A percentile compares a stretch with the other conserved stretches of the same genome.
Evolutionary conservation across 2,113 vertebrate genomes (phyloP).

Genomic region (Cygnus atratus): DNA sequence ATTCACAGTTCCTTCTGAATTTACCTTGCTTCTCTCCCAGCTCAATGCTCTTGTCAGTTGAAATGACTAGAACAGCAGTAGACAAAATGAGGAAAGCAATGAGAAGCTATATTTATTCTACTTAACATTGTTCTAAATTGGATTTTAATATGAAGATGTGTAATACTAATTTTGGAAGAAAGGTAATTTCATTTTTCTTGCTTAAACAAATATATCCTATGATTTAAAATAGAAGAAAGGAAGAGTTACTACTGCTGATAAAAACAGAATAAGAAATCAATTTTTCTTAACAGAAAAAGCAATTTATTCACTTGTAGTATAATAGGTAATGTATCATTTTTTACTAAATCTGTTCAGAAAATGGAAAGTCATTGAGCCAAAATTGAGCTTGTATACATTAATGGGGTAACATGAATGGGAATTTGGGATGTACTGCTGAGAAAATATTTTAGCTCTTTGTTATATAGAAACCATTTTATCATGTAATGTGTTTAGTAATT

Average conservation of each 20-base stretch:
- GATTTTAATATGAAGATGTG: background rate
- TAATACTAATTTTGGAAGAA: constrained; percentile 6
- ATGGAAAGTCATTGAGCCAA: background rate
- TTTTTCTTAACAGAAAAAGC: background rate
- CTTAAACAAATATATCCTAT: background rate
- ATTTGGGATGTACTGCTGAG: background rate
- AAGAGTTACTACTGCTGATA: background rate
- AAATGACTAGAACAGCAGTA: constrained; percentile 3
- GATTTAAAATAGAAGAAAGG: background rate
- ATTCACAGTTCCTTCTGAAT: background rate
- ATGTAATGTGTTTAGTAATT: background rate
- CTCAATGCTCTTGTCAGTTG: constrained; percentile 14
- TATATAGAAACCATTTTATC: background rate
- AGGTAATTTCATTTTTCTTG: constrained; percentile 17
- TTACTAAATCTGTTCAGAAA: background rate
- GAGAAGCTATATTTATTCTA: background rate
- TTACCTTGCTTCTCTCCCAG: constrained; percentile 29
- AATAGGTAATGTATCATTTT: constrained; percentile 22
- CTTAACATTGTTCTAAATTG: background rate
- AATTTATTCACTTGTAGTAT: constrained; percentile 65
- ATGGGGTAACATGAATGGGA: background rate
- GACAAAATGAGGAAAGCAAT: constrained; percentile 4
- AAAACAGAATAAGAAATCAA: background rate
- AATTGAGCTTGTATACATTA: background rate
- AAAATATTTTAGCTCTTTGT: background rate